phyloP scores from a whole-genome alignment of 2,113 vertebrate genomes.

The Prunella himalayana region DNA sequence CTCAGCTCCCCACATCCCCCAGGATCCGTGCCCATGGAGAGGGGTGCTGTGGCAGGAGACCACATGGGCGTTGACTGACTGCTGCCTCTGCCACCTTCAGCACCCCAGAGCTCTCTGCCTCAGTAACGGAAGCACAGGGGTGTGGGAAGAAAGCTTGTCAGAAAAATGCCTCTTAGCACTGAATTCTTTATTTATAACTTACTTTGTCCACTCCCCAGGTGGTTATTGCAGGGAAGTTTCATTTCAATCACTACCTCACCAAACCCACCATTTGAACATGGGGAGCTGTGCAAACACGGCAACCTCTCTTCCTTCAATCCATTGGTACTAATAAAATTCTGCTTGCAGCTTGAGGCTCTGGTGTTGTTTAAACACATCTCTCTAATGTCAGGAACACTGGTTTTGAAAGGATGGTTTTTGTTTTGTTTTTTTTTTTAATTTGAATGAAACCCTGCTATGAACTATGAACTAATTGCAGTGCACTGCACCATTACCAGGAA shows the following conservation, averaged over 20 bases:
- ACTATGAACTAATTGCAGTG: background rate
- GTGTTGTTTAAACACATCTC: background rate
- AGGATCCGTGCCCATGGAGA: background rate
- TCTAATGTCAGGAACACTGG: rapidly evolving
- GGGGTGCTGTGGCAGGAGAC: background rate
- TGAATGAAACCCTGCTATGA: background rate
- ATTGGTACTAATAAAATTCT: background rate
- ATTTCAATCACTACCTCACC: background rate
- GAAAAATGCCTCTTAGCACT: background rate
- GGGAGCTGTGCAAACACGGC: background rate
- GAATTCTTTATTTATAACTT: background rate
- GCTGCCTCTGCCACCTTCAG: background rate
- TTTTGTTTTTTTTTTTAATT: background rate
- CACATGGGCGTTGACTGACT: rapidly evolving
- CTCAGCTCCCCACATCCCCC: rapidly evolving
- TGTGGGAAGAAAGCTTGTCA: background rate
- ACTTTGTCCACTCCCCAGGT: background rate
- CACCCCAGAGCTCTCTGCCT: background rate
- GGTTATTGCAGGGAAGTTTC: background rate
- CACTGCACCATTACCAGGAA: background rate
- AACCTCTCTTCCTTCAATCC: background rate
- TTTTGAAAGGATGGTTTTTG: background rate
- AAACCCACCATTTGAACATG: background rate
- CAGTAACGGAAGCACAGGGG: rapidly evolving
- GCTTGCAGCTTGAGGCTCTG: rapidly evolving